These are phyloP conservation scores for Rhinichthys klamathensis DNA, from an alignment of 2,113 vertebrate genomes.

Conservation along the genomic window DNA sequence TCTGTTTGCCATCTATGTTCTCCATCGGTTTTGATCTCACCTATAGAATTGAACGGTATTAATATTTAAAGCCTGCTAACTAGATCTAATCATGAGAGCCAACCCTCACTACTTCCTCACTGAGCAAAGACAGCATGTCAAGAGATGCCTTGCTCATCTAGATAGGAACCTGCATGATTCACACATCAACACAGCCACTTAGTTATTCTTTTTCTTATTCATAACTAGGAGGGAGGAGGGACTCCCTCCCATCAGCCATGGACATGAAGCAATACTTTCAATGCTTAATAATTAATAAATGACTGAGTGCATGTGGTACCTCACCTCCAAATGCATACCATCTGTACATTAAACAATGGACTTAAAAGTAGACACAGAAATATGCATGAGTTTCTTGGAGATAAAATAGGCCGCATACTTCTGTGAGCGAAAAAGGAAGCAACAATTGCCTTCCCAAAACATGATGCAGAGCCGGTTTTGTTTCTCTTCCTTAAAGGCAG, in stretches of 20 bases:
- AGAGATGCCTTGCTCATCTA: slow-evolving; percentile 64
- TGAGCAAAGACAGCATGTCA: slow-evolving; percentile 60
- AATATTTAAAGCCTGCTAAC: slow-evolving; percentile 60
- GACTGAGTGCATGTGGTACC: slow-evolving; percentile 57
- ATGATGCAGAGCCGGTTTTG: slow-evolving; percentile 62
- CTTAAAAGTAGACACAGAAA: slow-evolving; percentile 67
- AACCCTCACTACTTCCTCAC: slow-evolving; percentile 57
- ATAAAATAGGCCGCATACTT: slow-evolving; percentile 62
- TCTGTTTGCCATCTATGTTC: neutral
- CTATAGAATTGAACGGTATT: slow-evolving; percentile 51
- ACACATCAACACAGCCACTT: slow-evolving; percentile 68
- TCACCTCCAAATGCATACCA: slow-evolving; percentile 63
- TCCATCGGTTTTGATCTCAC: slow-evolving; percentile 27
- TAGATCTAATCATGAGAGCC: slow-evolving; percentile 67
- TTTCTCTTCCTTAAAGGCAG: slow-evolving; percentile 67
- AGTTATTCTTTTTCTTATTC: slow-evolving; percentile 61
- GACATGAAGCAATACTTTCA: slow-evolving; percentile 72
- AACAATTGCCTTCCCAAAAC: slow-evolving; percentile 66
- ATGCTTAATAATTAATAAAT: slow-evolving; percentile 70
- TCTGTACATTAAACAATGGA: slow-evolving; percentile 66
- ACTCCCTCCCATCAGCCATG: slow-evolving; percentile 64
- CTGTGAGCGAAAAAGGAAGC: slow-evolving; percentile 53
- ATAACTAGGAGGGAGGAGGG: slow-evolving; percentile 66
- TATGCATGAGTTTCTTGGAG: slow-evolving; percentile 62
- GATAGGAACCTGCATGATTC: slow-evolving; percentile 70